Conservation (phyloP, 2,113 vertebrate genomes). For the Puntigrus tetrazona region DNA sequence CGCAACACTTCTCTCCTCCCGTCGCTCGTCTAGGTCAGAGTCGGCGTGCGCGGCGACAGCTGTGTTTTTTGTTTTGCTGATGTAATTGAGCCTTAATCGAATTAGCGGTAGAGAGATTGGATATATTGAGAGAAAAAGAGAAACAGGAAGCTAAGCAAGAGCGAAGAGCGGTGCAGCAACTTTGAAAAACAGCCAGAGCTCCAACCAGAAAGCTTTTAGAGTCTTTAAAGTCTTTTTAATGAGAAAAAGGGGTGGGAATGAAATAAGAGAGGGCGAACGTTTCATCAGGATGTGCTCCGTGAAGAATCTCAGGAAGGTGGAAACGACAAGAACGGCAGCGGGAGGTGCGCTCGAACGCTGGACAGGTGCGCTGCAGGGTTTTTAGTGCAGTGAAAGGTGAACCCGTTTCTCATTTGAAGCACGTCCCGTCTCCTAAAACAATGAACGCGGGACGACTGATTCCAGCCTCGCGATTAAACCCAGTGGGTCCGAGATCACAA, state of each 20-base stretch:
- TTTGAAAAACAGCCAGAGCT: slow-evolving; percentile 51
- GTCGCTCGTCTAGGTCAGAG: slow-evolving; percentile 43
- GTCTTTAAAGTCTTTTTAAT: slow-evolving; percentile 54
- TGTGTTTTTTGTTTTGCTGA: slow-evolving; percentile 69
- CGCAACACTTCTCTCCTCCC: neutral
- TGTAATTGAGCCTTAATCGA: slow-evolving; percentile 86
- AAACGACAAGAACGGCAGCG: slow-evolving; percentile 58
- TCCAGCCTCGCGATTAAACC: neutral
- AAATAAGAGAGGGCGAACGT: slow-evolving; percentile 46
- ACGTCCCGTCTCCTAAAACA: neutral
- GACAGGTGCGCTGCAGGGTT: slow-evolving; percentile 49
- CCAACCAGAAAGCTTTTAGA: slow-evolving; percentile 60
- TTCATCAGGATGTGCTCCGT: slow-evolving; percentile 63
- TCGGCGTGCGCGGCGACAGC: slow-evolving; percentile 43
- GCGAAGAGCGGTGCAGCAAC: slow-evolving; percentile 52
- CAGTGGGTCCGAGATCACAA: slow-evolving; percentile 11
- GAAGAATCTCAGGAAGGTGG: slow-evolving; percentile 58
- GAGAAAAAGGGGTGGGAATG: slow-evolving; percentile 52
- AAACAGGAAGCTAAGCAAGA: slow-evolving; percentile 36
- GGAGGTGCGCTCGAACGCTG: slow-evolving; percentile 70
- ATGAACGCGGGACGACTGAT: slow-evolving; percentile 1
- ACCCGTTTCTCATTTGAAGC: slow-evolving; percentile 21
- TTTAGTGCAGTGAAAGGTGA: slow-evolving; percentile 46
- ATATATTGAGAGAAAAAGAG: slow-evolving; percentile 58
- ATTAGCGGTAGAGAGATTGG: slow-evolving; percentile 77